Evolutionary conservation across 2,113 vertebrate genomes (phyloP), one percentile per base, ranked within the genome.

Genomic region (Sinocyclocheilus grahami): DNA sequence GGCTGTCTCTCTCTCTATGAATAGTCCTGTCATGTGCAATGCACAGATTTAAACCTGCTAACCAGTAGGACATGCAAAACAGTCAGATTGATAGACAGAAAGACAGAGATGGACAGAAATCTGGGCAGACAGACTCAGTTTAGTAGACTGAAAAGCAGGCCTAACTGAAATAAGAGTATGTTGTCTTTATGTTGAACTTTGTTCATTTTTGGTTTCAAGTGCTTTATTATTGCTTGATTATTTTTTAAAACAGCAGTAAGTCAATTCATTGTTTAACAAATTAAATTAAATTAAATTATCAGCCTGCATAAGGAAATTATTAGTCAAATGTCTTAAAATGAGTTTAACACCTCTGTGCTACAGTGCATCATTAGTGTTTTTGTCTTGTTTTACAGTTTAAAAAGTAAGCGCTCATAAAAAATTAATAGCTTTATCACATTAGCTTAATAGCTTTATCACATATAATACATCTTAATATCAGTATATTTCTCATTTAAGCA

Each of bases 21-120:
- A 82, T 14, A 33, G 81, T 30, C 65, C 81, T 82, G 81, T 46
- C 81, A 67, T 14, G n/a, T 55, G 51, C 46, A 53, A 27, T 55
- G 10, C 9, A 55, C 27, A 53, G 24, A 82, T n/a, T 71, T 48
- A 53, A 82, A 55, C 69, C 42, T 82, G 80, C 80, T 30, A 33
- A 82, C 80, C 16, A 20, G 63, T 53, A 37, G 37, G 80, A 69
- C 65, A 37, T 82, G 81, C 46, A 71, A 48, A 82, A 71, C 63
- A 82, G 65, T 51, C 18, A 71, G 63, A 82, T 2, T 71, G 63
- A 82, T 22, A 53, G 46, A 82, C 33, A 80, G 76, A 55, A 8
- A 30, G 63, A 82, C 37, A 80, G 76, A 78, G 51, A 53, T 10
- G 24, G 76, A 78, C 24, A 55, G 46, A 55, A 12, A 78, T 53